Base-by-base conservation (phyloP, 2,113 vertebrate species). In the Ifrita kowaldi region DNA sequence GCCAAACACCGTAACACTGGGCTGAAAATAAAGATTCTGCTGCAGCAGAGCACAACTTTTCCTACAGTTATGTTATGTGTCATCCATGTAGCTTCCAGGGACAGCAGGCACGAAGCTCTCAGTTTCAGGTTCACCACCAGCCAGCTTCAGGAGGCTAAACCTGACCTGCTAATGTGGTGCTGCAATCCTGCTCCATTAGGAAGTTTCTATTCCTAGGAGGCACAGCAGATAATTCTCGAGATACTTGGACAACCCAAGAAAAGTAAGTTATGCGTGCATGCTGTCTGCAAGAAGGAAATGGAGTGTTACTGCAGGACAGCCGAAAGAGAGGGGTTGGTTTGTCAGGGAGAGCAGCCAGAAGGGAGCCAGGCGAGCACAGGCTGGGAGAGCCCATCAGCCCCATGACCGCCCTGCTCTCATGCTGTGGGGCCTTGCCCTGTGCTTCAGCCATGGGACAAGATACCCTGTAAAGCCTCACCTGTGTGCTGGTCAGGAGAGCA, bases 1-100 rank as follows among this genome's bases (percentile, higher is more conserved):
- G 64, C 18, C 50, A 41, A 47, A 28, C 16, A 19, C 21, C 3
- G 1, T 1, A 30, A 67, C 0, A 1, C 7, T 4, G 10, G 13
- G 49, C 12, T 64, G 53, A 50, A 46, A 83, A 76, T 5, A 30
- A 35, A 18, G 24, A 13, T 47, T 47, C 56, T 63, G 35, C 53
- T 52, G 24, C 53, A 82, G 32, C 42, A 83, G n/a, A 21, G n/a
- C 44, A 46, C n/a, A 35, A 8, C 27, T 22, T 30, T 30, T 74
- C 57, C 84, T 50, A 9, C 26, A 16, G 5, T 21, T 33, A 13
- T 2, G 23, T 49, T 44, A 28, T 10, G 11, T 22, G 23, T 12
- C 52, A 67, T 8, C 21, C 27, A 15, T 2, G 32, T 2, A 47
- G 67, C 39, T 63, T 24, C 21, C 16, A 19, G 62, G 24, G 35